These are phyloP conservation scores for Mastomys coucha DNA, from an alignment of 2,113 vertebrate species.

Conservation along the genomic window DNA sequence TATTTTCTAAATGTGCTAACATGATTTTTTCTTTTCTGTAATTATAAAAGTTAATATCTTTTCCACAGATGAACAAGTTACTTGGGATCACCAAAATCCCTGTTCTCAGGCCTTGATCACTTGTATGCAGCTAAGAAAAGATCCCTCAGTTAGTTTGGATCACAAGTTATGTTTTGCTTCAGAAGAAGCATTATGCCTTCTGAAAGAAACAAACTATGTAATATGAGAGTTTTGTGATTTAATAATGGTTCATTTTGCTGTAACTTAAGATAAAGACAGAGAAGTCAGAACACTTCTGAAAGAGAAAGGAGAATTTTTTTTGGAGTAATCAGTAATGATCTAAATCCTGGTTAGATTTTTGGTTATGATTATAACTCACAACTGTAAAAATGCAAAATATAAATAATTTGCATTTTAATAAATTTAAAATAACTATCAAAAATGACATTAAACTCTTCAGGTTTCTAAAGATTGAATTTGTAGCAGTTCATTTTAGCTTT, in stretches of 20 bases:
- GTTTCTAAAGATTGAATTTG: neutral
- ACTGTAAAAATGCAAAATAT: neutral
- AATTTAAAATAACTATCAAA: neutral
- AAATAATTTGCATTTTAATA: neutral
- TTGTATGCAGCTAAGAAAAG: neutral
- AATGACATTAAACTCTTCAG: conserved; percentile 23
- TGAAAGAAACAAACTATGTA: neutral
- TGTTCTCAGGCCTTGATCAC: neutral
- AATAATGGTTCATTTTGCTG: neutral
- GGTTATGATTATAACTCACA: neutral
- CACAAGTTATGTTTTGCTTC: neutral
- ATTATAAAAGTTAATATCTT: neutral
- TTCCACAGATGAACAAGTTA: neutral
- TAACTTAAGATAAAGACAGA: neutral
- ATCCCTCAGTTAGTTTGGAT: neutral
- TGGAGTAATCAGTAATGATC: neutral
- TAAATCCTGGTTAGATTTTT: neutral
- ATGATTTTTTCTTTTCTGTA: neutral
- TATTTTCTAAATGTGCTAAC: neutral
- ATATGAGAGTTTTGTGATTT: neutral
- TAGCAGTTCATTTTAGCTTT: neutral
- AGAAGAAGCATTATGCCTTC: neutral
- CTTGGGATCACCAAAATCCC: neutral
- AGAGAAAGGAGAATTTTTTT: neutral
- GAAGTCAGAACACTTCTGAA: neutral